A percentile compares a stretch with the other conserved stretches of the same genome.
Conservation (phyloP, 2,113 vertebrate species). For the Alaudala cheleensis region DNA sequence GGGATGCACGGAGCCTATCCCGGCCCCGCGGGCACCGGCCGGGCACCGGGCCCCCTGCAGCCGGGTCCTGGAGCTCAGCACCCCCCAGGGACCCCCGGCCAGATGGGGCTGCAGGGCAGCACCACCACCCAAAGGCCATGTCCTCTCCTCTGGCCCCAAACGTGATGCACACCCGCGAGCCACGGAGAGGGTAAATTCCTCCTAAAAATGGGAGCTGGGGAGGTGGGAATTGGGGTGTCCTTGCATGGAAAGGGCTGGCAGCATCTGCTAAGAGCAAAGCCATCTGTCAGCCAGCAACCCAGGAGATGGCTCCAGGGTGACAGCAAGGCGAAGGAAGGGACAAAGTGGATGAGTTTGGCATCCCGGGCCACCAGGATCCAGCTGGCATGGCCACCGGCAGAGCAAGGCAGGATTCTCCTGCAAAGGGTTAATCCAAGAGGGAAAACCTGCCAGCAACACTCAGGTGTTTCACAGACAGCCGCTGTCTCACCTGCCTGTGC, state of each 20-base stretch:
- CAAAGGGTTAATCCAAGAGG: background rate
- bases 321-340: background rate
- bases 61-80: background rate
- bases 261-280: background rate
- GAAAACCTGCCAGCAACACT: conserved; percentile 19
- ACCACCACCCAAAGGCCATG: background rate
- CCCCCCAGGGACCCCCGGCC: rapidly evolving
- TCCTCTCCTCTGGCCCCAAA: background rate
- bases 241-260: background rate
- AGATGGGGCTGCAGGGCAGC: background rate
- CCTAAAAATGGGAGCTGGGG: background rate
- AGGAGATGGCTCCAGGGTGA: background rate
- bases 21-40: rapidly evolving
- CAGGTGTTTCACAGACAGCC: background rate
- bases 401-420: background rate
- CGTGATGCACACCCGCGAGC: rapidly evolving
- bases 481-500: background rate
- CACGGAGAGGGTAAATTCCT: background rate
- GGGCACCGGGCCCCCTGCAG: background rate
- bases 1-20: background rate
- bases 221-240: background rate
- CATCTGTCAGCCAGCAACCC: background rate
- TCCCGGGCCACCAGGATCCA: background rate
- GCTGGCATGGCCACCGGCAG: background rate
- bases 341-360: background rate